phyloP scores from a whole-genome alignment of 2,113 vertebrate species.

The Struthio camelus region DNA sequence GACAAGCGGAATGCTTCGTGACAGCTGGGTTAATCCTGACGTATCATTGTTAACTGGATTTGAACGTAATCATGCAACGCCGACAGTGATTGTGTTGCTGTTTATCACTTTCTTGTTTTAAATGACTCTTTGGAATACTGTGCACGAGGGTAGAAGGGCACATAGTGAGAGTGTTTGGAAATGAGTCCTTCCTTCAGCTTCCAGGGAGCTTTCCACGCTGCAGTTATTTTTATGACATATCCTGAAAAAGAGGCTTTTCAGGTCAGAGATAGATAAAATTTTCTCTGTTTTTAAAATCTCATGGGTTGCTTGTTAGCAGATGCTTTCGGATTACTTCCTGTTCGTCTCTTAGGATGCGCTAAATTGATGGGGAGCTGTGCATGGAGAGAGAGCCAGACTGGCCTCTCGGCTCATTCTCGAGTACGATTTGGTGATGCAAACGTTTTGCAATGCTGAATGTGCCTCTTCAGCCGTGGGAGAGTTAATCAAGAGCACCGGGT shows the following conservation, averaged over 20 bases:
- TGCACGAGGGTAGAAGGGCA: rapidly evolving
- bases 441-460: neutral
- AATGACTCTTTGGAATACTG: neutral
- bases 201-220: rapidly evolving
- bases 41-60: neutral
- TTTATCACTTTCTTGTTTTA: neutral
- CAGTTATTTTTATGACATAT: rapidly evolving
- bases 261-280: neutral
- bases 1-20: constrained; percentile 26
- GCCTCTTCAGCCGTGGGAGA: neutral
- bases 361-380: neutral
- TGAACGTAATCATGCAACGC: neutral
- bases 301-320: neutral
- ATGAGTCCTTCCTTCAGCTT: neutral
- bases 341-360: neutral
- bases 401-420: neutral
- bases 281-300: neutral
- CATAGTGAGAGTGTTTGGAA: neutral
- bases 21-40: constrained; percentile 26
- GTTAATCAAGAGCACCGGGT: neutral
- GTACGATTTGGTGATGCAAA: rapidly evolving
- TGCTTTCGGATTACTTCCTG: neutral
- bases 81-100: neutral
- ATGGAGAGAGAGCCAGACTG: neutral
- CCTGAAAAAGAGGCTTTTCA: neutral